Evolutionary conservation across 2,113 vertebrate species (phyloP).

Genomic region (Hystrix cristata): DNA sequence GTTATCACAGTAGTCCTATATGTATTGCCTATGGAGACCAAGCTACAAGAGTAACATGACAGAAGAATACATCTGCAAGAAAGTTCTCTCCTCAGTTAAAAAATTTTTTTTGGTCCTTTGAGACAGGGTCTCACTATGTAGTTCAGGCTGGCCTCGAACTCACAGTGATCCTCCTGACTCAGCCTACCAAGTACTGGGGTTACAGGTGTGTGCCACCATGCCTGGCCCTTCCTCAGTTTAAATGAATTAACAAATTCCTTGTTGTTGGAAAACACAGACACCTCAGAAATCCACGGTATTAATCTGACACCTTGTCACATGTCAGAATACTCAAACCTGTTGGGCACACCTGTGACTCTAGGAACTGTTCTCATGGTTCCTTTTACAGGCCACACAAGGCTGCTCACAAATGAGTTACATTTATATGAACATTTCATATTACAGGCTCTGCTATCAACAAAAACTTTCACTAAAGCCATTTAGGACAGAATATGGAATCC

Average conservation of each 20-base stretch:
- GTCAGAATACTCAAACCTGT: neutral
- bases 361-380: neutral
- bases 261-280: neutral
- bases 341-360: neutral
- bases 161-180: too few relatives aligned
- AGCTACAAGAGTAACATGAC: neutral
- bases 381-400: neutral
- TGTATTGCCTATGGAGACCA: neutral
- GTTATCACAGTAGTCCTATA: neutral
- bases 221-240: neutral
- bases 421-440: neutral
- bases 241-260: neutral
- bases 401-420: neutral
- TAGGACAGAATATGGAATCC: slow-evolving; percentile 19
- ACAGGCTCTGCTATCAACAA: neutral
- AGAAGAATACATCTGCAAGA: neutral
- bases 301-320: neutral
- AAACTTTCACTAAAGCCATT: neutral
- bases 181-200: too few relatives aligned
- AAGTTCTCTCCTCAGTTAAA: neutral
- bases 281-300: neutral
- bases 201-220: too few relatives aligned
- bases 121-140: too few relatives aligned
- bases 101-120: too few relatives aligned
- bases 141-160: too few relatives aligned